A percentile compares a stretch with the other conserved stretches of the same genome.
Evolutionary conservation across 1,140 invertebrate genomes (phyloP).

Genomic region (Zaprionus ghesquierei): DNA sequence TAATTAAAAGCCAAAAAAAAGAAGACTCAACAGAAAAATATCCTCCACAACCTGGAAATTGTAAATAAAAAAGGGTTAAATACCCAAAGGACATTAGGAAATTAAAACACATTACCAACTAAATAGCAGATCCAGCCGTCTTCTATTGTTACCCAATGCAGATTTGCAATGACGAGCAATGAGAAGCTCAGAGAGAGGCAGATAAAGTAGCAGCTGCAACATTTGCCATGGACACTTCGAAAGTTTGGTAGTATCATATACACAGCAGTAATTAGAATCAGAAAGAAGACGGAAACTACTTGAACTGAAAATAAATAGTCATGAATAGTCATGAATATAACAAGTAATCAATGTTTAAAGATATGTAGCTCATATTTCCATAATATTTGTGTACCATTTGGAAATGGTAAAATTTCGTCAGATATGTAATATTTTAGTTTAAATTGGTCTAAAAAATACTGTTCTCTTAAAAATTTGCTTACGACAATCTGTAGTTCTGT

Average conservation of each 20-base stretch:
- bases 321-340: no score
- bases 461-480: background rate
- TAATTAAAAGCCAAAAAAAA: constrained; percentile 90
- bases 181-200: constrained; percentile 85
- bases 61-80: background rate
- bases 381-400: no score
- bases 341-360: no score
- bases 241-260: constrained; percentile 87
- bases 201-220: constrained; percentile 87
- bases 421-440: no score
- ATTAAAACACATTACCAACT: constrained; percentile 8
- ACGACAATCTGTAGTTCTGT: background rate
- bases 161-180: constrained; percentile 77
- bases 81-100: background rate
- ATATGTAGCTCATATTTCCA: no score
- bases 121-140: constrained; percentile 51
- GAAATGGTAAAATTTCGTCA: background rate
- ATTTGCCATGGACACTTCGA: constrained; percentile 87
- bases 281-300: constrained; percentile 87
- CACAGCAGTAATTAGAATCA: constrained; percentile 86
- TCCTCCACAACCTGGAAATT: constrained; percentile 84
- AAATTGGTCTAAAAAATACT: no score
- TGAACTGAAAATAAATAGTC: constrained; percentile 84
- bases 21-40: constrained; percentile 88
- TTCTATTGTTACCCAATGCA: constrained; percentile 39